phyloP scores from a whole-genome alignment of 2,888 invertebrate genomes.

The Hyalella azteca region DNA sequence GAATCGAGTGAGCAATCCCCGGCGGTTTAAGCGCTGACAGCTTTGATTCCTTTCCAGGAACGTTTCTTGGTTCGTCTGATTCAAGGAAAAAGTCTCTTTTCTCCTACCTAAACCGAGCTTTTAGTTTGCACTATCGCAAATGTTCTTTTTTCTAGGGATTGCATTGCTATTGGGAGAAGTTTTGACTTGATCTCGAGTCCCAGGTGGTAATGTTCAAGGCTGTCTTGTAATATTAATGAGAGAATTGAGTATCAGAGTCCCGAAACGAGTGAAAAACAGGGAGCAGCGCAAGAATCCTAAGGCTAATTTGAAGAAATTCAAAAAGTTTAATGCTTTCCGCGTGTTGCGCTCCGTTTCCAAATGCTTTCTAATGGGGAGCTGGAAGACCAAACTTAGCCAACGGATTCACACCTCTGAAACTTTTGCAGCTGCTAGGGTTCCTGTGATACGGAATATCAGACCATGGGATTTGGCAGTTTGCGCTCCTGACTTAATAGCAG shows the following conservation, averaged over 20 bases:
- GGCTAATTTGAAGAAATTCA: slow-evolving; percentile 28
- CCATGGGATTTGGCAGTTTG: too few relatives aligned
- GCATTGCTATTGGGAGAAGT: slow-evolving; percentile 32
- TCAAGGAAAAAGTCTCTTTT: slow-evolving; percentile 2
- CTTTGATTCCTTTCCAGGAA: not conserved
- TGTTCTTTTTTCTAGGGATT: slow-evolving; percentile 22
- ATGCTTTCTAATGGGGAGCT: slow-evolving; percentile 23
- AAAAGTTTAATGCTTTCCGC: slow-evolving; percentile 33
- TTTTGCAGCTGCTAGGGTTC: too few relatives aligned
- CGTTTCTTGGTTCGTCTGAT: not conserved
- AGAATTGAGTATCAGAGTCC: not conserved
- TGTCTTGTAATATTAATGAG: slow-evolving; percentile 34
- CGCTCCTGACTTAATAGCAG: too few relatives aligned
- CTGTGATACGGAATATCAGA: too few relatives aligned
- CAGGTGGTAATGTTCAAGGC: slow-evolving; percentile 21
- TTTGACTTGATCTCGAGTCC: slow-evolving; percentile 21
- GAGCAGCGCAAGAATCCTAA: slow-evolving; percentile 13
- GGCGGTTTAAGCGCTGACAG: too few relatives aligned
- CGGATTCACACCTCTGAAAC: slow-evolving; percentile 16
- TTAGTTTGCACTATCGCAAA: slow-evolving; percentile 8
- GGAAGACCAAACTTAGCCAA: not conserved
- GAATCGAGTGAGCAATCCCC: too few relatives aligned
- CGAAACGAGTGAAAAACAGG: slow-evolving; percentile 13
- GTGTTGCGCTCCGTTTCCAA: slow-evolving; percentile 7
- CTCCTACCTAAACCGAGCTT: not conserved